Evolutionary conservation across 2,113 vertebrate genomes (phyloP).

Genomic region (Bettongia penicillata): DNA sequence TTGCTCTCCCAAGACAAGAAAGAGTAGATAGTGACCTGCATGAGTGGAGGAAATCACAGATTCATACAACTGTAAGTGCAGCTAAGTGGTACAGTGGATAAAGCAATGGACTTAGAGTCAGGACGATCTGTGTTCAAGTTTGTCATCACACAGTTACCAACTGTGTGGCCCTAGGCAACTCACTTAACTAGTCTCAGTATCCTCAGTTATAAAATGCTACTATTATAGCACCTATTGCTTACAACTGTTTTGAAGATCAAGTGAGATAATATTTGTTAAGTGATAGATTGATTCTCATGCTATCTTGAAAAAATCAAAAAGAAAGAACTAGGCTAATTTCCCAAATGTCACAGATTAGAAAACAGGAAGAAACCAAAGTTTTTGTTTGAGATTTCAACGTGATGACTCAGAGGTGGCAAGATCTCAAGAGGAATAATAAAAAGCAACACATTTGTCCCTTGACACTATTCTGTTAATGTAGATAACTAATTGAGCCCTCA

Average conservation of each 20-base stretch:
- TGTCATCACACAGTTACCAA: neutral
- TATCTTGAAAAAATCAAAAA: neutral
- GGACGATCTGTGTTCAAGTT: neutral
- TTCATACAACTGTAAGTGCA: neutral
- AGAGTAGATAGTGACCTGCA: neutral
- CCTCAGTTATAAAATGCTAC: neutral
- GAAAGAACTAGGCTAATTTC: neutral
- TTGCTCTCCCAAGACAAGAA: neutral
- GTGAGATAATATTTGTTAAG: neutral
- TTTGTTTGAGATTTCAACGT: neutral
- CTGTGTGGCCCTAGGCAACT: neutral
- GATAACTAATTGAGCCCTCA: neutral
- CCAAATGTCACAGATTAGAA: neutral
- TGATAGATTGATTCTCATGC: neutral
- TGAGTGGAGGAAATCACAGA: neutral
- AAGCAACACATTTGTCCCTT: neutral
- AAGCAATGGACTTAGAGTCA: neutral
- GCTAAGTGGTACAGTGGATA: neutral
- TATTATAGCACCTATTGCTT: neutral
- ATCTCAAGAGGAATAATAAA: slow-evolving; percentile 12
- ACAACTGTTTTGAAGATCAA: neutral
- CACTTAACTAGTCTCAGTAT: neutral
- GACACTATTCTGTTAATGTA: neutral
- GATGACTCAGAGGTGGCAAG: neutral
- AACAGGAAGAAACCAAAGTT: neutral